A percentile compares a stretch with the other conserved stretches of the same genome.
Conservation (phyloP, 2,888 invertebrate genomes). For the Noctua fimbriata region DNA sequence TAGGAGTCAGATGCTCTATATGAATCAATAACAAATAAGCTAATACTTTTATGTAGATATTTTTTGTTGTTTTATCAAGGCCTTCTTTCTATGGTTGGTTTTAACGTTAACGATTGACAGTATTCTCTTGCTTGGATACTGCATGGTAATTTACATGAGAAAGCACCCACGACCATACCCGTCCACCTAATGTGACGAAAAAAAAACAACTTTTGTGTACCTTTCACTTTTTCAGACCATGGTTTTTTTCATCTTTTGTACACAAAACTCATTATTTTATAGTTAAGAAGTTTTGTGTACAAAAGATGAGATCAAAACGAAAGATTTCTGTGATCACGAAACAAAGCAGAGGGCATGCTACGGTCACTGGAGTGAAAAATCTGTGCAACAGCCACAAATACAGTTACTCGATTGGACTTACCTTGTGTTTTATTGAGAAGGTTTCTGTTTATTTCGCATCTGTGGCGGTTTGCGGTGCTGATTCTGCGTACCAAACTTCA, state of each 20-base stretch:
- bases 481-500: constrained; percentile 10
- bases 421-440: constrained; percentile 36
- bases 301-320: not conserved
- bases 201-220: constrained; percentile 34
- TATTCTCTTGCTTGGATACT: constrained; percentile 8
- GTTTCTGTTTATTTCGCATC: constrained; percentile 41
- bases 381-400: constrained; percentile 59
- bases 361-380: constrained; percentile 71
- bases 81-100: not conserved
- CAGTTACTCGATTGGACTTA: constrained; percentile 60
- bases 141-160: constrained; percentile 53
- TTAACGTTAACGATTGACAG: not conserved
- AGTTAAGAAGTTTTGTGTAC: too few relatives aligned
- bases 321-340: constrained; percentile 11
- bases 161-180: constrained; percentile 48
- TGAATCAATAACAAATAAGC: not conserved
- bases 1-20: not conserved
- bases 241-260: constrained; percentile 21
- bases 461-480: constrained; percentile 11
- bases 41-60: not conserved
- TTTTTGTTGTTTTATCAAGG: not conserved
- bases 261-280: not conserved
- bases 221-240: constrained; percentile 70
- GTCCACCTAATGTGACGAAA: not conserved
- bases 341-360: constrained; percentile 66